Conservation (phyloP, 2,888 invertebrate species). For the Amphipyra tragopoginis region DNA sequence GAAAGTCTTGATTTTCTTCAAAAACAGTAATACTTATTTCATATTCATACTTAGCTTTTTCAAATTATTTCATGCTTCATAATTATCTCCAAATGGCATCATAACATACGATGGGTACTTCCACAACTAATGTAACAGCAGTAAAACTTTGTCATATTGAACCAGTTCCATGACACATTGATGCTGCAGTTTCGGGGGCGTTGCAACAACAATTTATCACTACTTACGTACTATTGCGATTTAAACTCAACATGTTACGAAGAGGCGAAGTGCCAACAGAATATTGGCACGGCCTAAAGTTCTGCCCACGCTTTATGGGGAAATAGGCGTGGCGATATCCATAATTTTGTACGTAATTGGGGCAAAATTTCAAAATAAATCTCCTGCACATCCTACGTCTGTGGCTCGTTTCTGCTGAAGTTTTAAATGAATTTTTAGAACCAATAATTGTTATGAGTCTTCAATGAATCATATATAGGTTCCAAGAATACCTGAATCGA, state of each 20-base stretch:
- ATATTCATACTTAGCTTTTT: background rate
- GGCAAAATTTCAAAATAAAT: conserved; percentile 29
- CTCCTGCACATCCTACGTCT: conserved; percentile 7
- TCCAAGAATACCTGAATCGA: too few relatives aligned
- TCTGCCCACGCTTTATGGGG: conserved; percentile 37
- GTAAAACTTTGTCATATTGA: background rate
- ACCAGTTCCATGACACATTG: conserved; percentile 19
- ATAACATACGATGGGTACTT: background rate
- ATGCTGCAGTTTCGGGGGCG: conserved; percentile 46
- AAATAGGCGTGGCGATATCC: conserved; percentile 31
- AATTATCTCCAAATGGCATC: background rate
- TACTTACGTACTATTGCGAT: conserved; percentile 32
- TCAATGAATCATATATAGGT: background rate
- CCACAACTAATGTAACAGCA: too few relatives aligned
- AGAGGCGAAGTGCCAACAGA: conserved; percentile 48
- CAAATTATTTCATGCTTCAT: background rate
- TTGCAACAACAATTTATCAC: conserved; percentile 41
- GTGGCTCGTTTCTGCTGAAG: background rate
- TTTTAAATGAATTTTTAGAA: conserved; percentile 7
- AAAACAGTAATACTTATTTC: background rate
- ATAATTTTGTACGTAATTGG: conserved; percentile 43
- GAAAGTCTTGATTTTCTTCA: background rate
- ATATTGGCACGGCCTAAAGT: conserved; percentile 46
- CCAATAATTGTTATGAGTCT: conserved; percentile 15
- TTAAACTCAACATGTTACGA: conserved; percentile 50